Conservation (phyloP, 2,888 invertebrate genomes). For the Octodonta nipae region DNA sequence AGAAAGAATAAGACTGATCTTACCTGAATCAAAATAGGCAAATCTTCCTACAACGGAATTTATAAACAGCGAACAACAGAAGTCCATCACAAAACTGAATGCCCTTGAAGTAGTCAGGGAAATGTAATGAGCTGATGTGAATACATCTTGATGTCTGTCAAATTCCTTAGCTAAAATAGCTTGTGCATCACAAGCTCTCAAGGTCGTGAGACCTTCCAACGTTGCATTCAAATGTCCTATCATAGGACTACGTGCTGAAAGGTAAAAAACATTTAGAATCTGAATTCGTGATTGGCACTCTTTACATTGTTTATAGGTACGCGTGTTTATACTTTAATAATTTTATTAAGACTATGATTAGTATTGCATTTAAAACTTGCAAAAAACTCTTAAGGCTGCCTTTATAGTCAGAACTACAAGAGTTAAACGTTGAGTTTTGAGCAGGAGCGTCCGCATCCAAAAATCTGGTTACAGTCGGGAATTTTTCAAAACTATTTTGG, state of each 20-base stretch:
- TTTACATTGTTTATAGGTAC: too few species aligned
- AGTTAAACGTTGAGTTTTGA: too few species aligned
- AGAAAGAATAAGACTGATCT: too few species aligned
- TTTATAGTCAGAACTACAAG: too few species aligned
- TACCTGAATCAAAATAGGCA: slow-evolving; percentile 17
- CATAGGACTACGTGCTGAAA: slow-evolving; percentile 31
- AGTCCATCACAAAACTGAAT: slow-evolving; percentile 27
- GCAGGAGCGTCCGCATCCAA: too few species aligned
- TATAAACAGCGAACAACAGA: slow-evolving; percentile 21
- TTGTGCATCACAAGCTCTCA: slow-evolving; percentile 29
- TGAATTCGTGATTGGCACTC: too few species aligned
- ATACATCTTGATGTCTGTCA: slow-evolving; percentile 30
- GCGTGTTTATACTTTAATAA: too few species aligned
- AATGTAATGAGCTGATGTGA: slow-evolving; percentile 29
- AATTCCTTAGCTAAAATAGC: slow-evolving; percentile 26
- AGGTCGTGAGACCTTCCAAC: slow-evolving; percentile 32
- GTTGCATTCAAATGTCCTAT: slow-evolving; percentile 31
- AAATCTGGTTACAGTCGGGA: too few species aligned
- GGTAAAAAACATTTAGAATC: not conserved
- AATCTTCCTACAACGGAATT: slow-evolving; percentile 17
- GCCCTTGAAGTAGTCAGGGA: slow-evolving; percentile 23
- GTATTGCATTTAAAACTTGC: too few species aligned
- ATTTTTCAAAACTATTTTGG: too few species aligned
- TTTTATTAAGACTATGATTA: too few species aligned
- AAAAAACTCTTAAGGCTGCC: too few species aligned